Percentiles rank a stretch among this genome's conserved stretches.
phyloP scores from a whole-genome alignment of 2,113 vertebrate genomes.

The Thamnophis sirtalis region DNA sequence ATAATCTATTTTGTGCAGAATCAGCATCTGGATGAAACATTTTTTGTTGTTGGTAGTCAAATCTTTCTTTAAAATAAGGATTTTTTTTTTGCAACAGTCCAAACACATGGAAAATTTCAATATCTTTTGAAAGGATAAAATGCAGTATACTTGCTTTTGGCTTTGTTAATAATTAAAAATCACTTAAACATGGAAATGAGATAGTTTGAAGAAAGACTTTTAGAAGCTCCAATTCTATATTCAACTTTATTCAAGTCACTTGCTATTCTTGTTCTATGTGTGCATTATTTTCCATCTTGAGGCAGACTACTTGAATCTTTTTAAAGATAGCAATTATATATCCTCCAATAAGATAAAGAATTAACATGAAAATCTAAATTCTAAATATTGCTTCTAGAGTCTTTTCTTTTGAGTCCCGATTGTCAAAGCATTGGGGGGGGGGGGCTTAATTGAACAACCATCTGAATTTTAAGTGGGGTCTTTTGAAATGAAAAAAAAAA shows the following conservation, averaged over 20 bases:
- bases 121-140: not conserved
- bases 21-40: not conserved
- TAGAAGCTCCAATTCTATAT: not conserved
- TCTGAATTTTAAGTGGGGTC: constrained; percentile 19
- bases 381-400: not conserved
- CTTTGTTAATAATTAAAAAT: not conserved
- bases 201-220: not conserved
- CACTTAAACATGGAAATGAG: constrained; percentile 16
- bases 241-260: not conserved
- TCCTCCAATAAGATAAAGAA: not conserved
- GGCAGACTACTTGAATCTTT: constrained; percentile 17
- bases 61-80: not conserved
- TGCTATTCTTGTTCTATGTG: not conserved
- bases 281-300: constrained; percentile 3
- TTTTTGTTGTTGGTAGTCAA: not conserved
- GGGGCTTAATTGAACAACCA: not conserved
- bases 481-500: not conserved
- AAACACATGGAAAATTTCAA: not conserved
- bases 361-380: not conserved
- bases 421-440: not conserved
- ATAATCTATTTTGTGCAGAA: constrained; percentile 19
- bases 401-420: not conserved
- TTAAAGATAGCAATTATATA: not conserved
- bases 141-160: not conserved
- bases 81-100: constrained; percentile 1